A percentile compares a stretch with the other conserved stretches of the same genome.
phyloP scores from a whole-genome alignment of 2,888 invertebrate species.

The Drosophila infuscata region DNA sequence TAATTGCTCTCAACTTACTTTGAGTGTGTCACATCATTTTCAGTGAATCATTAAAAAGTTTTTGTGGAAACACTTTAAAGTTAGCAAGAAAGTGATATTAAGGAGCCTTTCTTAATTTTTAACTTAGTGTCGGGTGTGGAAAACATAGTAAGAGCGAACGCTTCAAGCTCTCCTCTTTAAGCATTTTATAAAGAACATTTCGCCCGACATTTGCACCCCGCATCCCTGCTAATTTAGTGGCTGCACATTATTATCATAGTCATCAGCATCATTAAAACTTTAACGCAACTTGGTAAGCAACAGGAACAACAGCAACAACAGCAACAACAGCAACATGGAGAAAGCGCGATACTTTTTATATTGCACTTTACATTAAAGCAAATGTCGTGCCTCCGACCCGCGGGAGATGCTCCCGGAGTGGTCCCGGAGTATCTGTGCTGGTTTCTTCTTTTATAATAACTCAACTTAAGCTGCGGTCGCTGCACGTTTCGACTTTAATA shows the following conservation, averaged over 20 bases:
- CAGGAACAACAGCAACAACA: slow-evolving; percentile 15
- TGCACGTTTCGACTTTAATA: slow-evolving; percentile 77
- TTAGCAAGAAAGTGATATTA: neutral
- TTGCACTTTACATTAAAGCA: slow-evolving; percentile 79
- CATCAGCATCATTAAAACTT: slow-evolving; percentile 82
- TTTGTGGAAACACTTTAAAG: neutral
- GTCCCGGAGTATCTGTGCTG: slow-evolving; percentile 5
- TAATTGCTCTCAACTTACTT: neutral
- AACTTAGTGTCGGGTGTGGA: neutral
- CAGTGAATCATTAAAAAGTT: neutral
- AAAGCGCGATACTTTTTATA: slow-evolving; percentile 77
- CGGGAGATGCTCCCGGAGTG: neutral
- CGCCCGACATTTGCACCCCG: slow-evolving; percentile 30
- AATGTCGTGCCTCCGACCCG: slow-evolving; percentile 56
- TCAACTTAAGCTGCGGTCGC: slow-evolving; percentile 75
- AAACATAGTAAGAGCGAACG: slow-evolving; percentile 2
- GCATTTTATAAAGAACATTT: slow-evolving; percentile 42
- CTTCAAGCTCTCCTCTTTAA: slow-evolving; percentile 31
- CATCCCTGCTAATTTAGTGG: slow-evolving; percentile 77
- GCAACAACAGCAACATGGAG: slow-evolving; percentile 31
- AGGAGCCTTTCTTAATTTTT: slow-evolving; percentile 2
- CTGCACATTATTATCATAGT: slow-evolving; percentile 80
- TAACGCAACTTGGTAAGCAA: slow-evolving; percentile 73
- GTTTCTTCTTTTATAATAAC: slow-evolving; percentile 60
- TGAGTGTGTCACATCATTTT: neutral